Percentiles rank a stretch among this genome's conserved stretches.
Evolutionary conservation across 2,797 vertebrate species (phyloP).

Genomic region (Catamblyrhynchus diadema): DNA sequence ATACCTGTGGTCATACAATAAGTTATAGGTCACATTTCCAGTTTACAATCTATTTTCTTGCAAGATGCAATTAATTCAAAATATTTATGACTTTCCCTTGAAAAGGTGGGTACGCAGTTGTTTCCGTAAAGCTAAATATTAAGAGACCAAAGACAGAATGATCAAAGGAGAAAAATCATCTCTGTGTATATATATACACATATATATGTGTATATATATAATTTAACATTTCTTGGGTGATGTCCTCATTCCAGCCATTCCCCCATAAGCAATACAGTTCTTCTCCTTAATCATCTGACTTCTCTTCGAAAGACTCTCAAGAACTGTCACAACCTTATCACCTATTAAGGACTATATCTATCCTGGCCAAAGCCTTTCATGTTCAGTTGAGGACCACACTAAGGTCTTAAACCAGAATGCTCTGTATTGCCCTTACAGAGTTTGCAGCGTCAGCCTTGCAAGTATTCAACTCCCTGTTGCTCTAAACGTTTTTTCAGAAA

Average conservation of each 20-base stretch:
- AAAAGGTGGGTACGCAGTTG: neutral
- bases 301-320: neutral
- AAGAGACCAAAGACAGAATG: neutral
- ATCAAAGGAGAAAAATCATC: neutral
- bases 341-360: neutral
- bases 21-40: neutral
- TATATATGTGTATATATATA: no score
- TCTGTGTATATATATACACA: accelerated
- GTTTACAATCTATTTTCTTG: neutral
- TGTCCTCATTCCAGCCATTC: neutral
- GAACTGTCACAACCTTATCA: neutral
- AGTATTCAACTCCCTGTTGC: neutral
- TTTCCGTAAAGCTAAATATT: neutral
- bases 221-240: neutral
- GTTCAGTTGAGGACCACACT: neutral
- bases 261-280: neutral
- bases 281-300: neutral
- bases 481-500: neutral
- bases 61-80: neutral
- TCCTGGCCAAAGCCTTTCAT: neutral
- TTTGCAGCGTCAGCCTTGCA: neutral
- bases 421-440: neutral
- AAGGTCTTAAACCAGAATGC: neutral
- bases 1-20: neutral
- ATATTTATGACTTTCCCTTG: neutral